Conservation (phyloP, 2,113 vertebrate species). For the Hippoglossus stenolepis region DNA sequence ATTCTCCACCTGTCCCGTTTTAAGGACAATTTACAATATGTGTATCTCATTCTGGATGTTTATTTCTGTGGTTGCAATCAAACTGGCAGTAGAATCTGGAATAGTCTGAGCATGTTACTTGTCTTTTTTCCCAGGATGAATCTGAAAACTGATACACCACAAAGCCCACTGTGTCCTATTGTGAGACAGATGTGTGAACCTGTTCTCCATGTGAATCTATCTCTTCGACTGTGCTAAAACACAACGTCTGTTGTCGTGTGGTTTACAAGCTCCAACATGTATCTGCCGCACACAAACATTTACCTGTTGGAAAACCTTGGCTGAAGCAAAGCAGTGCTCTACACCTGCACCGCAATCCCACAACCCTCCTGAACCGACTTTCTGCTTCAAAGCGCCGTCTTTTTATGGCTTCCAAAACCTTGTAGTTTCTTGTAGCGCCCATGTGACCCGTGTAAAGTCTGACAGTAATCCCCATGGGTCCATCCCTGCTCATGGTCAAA, state of each 20-base stretch:
- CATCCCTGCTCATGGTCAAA: slow-evolving; percentile 23
- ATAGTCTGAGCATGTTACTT: background rate
- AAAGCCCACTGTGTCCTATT: slow-evolving; percentile 27
- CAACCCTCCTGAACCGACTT: slow-evolving; percentile 2
- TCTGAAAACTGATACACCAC: slow-evolving; percentile 45
- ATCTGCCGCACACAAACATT: slow-evolving; percentile 26
- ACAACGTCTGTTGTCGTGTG: slow-evolving; percentile 19
- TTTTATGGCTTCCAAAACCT: slow-evolving; percentile 11
- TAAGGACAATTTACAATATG: background rate
- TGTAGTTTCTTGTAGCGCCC: slow-evolving; percentile 5
- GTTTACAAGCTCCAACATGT: slow-evolving; percentile 47
- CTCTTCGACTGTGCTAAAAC: slow-evolving; percentile 4
- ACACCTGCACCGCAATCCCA: slow-evolving; percentile 29
- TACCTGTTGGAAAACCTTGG: slow-evolving; percentile 21
- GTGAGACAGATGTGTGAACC: slow-evolving; percentile 45
- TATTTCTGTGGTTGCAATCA: slow-evolving; percentile 33
- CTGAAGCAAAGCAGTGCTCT: slow-evolving; percentile 15
- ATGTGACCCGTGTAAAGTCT: slow-evolving; percentile 20
- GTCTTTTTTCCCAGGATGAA: slow-evolving; percentile 13
- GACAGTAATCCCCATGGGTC: background rate
- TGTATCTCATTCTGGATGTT: background rate
- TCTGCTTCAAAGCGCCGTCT: slow-evolving; percentile 10
- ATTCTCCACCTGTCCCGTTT: too few species aligned
- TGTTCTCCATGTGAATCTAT: slow-evolving; percentile 41
- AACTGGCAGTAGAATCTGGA: slow-evolving; percentile 2